These are phyloP conservation scores for Crotalus viridis DNA, from an alignment of 2,113 vertebrate genomes.

Conservation along the genomic window DNA sequence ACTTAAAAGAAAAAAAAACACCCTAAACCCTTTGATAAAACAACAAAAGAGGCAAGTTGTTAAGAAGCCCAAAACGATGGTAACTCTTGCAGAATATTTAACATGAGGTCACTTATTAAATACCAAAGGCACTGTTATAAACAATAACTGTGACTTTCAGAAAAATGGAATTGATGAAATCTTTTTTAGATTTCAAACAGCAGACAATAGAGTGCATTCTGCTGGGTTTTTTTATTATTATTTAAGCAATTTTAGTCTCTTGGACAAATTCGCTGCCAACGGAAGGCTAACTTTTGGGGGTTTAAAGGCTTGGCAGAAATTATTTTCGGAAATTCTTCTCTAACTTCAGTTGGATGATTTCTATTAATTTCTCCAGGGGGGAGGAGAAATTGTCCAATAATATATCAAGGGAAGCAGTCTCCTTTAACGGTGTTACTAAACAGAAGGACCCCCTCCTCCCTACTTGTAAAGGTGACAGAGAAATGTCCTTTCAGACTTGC, in stretches of 20 bases:
- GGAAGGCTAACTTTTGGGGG: not conserved
- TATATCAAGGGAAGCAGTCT: not conserved
- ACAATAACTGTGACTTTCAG: conserved; percentile 32
- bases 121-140: conserved; percentile 39
- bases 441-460: not conserved
- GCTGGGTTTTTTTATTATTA: no score
- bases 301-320: not conserved
- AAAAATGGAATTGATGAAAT: conserved; percentile 37
- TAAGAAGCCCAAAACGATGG: conserved; percentile 46
- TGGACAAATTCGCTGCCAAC: not conserved
- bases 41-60: conserved; percentile 58
- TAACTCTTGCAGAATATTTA: conserved; percentile 52
- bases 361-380: not conserved
- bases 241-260: not conserved
- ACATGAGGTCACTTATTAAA: conserved; percentile 51
- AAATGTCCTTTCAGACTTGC: not conserved
- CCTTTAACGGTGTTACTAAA: not conserved
- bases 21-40: conserved; percentile 61
- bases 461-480: not conserved
- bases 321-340: not conserved
- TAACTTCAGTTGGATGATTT: not conserved
- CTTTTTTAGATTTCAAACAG: conserved; percentile 43
- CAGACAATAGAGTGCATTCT: conserved; percentile 15
- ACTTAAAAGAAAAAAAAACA: conserved; percentile 44
- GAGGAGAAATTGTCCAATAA: not conserved